These are phyloP conservation scores for Orius insidiosus DNA, from an alignment of 1,140 invertebrate species.

Conservation along the genomic window DNA sequence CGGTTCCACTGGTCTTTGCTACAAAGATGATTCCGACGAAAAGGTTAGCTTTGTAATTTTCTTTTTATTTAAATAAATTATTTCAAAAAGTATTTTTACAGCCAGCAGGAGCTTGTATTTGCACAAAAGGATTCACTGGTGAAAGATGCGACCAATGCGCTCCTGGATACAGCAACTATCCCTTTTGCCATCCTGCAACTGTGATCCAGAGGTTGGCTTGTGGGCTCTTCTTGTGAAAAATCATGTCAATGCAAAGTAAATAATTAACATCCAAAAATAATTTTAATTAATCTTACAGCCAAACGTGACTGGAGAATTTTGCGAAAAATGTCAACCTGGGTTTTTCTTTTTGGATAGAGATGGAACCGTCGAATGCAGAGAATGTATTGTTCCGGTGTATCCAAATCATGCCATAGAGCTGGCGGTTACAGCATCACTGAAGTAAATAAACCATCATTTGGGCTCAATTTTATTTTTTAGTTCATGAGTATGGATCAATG, in stretches of 20 bases:
- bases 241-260: constrained; percentile 67
- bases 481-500: constrained; percentile 41
- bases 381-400: constrained; percentile 83
- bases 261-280: too few relatives aligned
- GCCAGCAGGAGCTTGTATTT: constrained; percentile 61
- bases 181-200: constrained; percentile 66
- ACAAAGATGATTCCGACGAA: constrained; percentile 29
- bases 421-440: constrained; percentile 36
- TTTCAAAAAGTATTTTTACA: constrained; percentile 16
- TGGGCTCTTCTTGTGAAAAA: constrained; percentile 55
- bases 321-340: constrained; percentile 66
- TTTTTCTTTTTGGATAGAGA: constrained; percentile 60
- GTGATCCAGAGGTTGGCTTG: constrained; percentile 53
- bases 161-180: constrained; percentile 58
- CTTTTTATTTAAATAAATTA: not conserved
- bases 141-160: constrained; percentile 68
- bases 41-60: constrained; percentile 16
- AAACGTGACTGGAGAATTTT: constrained; percentile 61
- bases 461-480: constrained; percentile 24
- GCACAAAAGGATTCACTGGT: constrained; percentile 66
- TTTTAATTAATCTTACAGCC: constrained; percentile 32
- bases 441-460: constrained; percentile 34
- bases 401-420: constrained; percentile 43
- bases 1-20: constrained; percentile 55
- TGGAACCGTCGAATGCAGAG: constrained; percentile 65